Evolutionary conservation across 2,113 vertebrate genomes (phyloP), one percentile per base, ranked within the genome.

Genomic region (Salvelinus alpinus): DNA sequence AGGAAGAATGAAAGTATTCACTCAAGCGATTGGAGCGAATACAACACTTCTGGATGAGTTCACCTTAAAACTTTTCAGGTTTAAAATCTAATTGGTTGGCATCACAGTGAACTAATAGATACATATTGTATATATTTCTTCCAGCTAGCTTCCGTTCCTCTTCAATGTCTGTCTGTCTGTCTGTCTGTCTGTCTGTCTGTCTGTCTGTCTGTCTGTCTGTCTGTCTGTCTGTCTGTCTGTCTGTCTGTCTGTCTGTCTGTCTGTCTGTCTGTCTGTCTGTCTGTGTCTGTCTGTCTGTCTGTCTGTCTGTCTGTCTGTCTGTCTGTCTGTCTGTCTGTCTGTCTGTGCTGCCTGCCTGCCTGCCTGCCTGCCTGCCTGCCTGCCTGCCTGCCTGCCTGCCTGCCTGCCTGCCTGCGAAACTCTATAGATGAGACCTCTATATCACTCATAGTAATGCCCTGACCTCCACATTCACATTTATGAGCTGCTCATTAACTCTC

Each of bases 401-500:
- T 59, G 57, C 3, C 57, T 59, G 20, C 7, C 38, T 70, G 47
- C 38, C 48, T 8, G 64, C 18, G 5, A 4, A 54, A 16, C 59
- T 25, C 66, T 8, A 34, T 8, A 34, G 71, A 24, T 18, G 48
- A 73, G 48, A 54, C 22, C 22, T 66, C 79, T 83, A 57, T 29
- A 73, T 85, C 77, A 80, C 72, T 77, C 75, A 72, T 80, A 54
- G 70, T 64, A 38, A 59, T 71, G 75, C 60, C 77, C 59, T 77
- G 80, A 82, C 83, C 81, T 72, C 72, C 18, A 25, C 64, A 74
- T 78, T 78, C 74, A 76, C 73, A 62, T 62, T 81, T 85, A 80
- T 65, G 76, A 83, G 70, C 70, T 66, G 31, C 34, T 51, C 62
- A 71, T 78, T 82, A 82, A 76, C 81, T 79, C 73, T 34, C 77